Evolutionary conservation across 2,797 vertebrate genomes (phyloP).

Genomic region (Malurus splendens): DNA sequence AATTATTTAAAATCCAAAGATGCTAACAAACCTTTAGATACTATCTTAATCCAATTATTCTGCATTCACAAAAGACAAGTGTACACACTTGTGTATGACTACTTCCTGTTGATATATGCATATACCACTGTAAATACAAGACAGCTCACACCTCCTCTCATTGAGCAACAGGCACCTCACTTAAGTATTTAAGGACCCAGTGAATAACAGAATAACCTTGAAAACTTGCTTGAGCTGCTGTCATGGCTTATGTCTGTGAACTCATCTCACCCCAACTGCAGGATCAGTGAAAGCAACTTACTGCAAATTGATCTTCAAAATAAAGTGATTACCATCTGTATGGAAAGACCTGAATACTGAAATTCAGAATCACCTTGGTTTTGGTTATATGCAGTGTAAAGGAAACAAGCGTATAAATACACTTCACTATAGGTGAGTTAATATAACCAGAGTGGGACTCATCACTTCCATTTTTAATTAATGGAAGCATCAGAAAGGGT

Average conservation of each 20-base stretch:
- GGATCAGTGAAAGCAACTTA: neutral
- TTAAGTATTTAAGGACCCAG: neutral
- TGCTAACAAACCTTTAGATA: neutral
- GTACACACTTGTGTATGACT: neutral
- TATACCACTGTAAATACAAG: neutral
- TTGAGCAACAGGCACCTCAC: neutral
- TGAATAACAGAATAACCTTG: neutral
- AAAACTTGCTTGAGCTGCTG: neutral
- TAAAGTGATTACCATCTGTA: neutral
- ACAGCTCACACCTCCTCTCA: neutral
- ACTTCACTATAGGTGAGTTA: neutral
- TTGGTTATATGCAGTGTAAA: neutral
- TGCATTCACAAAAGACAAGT: neutral
- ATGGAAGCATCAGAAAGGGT: neutral
- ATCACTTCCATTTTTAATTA: neutral
- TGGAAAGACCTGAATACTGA: neutral
- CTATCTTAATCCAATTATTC: neutral
- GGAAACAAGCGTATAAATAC: neutral
- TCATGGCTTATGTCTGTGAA: neutral
- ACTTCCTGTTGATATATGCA: neutral
- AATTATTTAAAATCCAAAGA: neutral
- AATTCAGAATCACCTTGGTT: neutral
- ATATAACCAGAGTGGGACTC: neutral
- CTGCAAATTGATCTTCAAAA: neutral
- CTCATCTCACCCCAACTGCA: rapidly evolving